Percentiles rank a stretch among this genome's conserved stretches.
These are phyloP conservation scores for Drosophila albomicans DNA, from an alignment of 1,140 invertebrate species.

Conservation along the genomic window DNA sequence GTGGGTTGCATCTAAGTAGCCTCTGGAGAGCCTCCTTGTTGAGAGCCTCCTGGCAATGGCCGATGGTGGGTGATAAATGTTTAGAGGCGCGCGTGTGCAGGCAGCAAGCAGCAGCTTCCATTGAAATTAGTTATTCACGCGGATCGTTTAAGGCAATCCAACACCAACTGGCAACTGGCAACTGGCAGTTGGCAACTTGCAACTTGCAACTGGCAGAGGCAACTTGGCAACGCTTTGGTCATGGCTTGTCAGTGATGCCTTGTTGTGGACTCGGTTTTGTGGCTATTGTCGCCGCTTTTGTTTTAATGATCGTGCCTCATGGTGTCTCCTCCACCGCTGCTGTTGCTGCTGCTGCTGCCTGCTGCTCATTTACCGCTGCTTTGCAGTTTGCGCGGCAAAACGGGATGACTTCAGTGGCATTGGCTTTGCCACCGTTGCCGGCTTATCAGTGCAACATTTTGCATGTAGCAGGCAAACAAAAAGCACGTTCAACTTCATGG, in stretches of 20 bases:
- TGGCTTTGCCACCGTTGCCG: slow-evolving; percentile 63
- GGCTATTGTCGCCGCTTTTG: slow-evolving; percentile 75
- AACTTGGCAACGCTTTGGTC: slow-evolving; percentile 62
- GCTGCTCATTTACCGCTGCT: slow-evolving; percentile 66
- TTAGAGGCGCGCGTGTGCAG: slow-evolving; percentile 59
- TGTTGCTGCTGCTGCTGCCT: slow-evolving; percentile 23
- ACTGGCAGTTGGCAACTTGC: slow-evolving; percentile 38
- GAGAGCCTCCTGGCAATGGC: slow-evolving; percentile 49
- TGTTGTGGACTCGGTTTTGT: slow-evolving; percentile 28
- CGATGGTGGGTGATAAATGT: slow-evolving; percentile 83
- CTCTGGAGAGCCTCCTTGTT: slow-evolving; percentile 33
- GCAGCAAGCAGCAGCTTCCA: slow-evolving; percentile 66
- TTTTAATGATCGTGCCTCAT: slow-evolving; percentile 79
- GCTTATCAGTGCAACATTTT: slow-evolving; percentile 82
- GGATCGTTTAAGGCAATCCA: slow-evolving; percentile 84
- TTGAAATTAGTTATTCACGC: slow-evolving; percentile 84
- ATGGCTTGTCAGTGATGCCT: slow-evolving; percentile 78
- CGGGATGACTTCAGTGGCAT: slow-evolving; percentile 71
- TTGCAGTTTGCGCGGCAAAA: slow-evolving; percentile 37
- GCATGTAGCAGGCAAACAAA: slow-evolving; percentile 68
- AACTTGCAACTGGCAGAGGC: slow-evolving; percentile 3
- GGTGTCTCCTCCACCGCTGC: slow-evolving; percentile 32
- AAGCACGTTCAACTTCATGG: slow-evolving; percentile 56
- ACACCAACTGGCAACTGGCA: slow-evolving; percentile 65
- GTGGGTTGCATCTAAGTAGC: slow-evolving; percentile 2